Evolutionary conservation across 2,113 vertebrate genomes (phyloP).

Genomic region (Pollimyrus isidori): DNA sequence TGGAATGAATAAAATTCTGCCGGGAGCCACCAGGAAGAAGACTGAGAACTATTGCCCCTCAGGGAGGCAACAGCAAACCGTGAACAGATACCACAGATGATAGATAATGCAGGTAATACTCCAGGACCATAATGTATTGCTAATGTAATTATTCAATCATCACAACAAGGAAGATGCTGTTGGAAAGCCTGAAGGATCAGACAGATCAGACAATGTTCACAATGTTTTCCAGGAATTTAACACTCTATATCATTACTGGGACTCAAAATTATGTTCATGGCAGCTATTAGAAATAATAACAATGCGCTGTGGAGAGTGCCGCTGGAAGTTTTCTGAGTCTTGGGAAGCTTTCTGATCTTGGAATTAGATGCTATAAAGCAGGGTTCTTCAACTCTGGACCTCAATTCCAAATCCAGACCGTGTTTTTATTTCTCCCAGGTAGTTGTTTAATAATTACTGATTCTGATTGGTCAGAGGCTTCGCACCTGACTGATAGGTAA

Average conservation of each 20-base stretch:
- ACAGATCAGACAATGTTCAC: not conserved
- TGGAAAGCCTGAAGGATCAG: not conserved
- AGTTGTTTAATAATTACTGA: no score
- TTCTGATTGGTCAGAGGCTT: no score
- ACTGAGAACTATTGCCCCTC: not conserved
- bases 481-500: no score
- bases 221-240: not conserved
- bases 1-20: not conserved
- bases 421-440: no score
- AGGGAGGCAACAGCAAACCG: not conserved
- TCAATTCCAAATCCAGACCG: no score
- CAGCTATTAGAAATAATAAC: not conserved
- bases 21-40: not conserved
- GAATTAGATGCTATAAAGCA: not conserved
- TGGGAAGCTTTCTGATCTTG: not conserved
- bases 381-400: no score
- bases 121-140: not conserved
- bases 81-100: not conserved
- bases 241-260: not conserved
- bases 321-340: not conserved
- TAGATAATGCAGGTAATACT: not conserved
- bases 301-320: not conserved
- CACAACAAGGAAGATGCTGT: not conserved
- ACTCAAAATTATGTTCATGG: not conserved
- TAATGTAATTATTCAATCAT: not conserved